Evolutionary conservation across 2,888 invertebrate species (phyloP).

Genomic region (Ophraella communa): DNA sequence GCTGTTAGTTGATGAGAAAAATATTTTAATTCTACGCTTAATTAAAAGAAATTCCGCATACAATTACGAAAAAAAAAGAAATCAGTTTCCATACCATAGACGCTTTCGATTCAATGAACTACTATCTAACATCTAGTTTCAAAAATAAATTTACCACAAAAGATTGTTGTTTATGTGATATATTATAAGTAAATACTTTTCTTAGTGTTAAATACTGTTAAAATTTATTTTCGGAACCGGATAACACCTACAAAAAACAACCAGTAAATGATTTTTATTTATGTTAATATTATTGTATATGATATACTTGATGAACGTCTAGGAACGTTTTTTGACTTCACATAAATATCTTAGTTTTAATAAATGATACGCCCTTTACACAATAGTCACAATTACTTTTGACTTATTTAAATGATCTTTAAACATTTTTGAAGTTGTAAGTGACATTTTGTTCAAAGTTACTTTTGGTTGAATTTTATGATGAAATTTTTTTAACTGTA

Average conservation of each 20-base stretch:
- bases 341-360: background rate
- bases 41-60: too few species aligned
- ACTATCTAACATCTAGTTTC: slow-evolving; percentile 18
- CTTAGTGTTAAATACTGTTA: background rate
- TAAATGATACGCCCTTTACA: slow-evolving; percentile 3
- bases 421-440: too few species aligned
- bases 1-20: too few species aligned
- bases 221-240: slow-evolving; percentile 19
- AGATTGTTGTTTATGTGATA: background rate
- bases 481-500: too few species aligned
- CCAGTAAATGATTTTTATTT: slow-evolving; percentile 17
- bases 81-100: background rate
- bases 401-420: too few species aligned
- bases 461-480: too few species aligned
- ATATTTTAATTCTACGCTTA: too few species aligned
- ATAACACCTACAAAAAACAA: slow-evolving; percentile 22
- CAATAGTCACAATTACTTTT: slow-evolving; percentile 11
- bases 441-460: too few species aligned
- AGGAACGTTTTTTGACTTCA: slow-evolving; percentile 9
- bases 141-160: slow-evolving; percentile 6
- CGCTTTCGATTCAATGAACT: background rate
- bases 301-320: slow-evolving; percentile 15
- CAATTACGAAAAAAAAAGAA: background rate
- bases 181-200: background rate
- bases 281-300: slow-evolving; percentile 4